These are phyloP conservation scores for Tribolium castaneum DNA, from an alignment of 1,140 invertebrate genomes.

Conservation along the genomic window DNA sequence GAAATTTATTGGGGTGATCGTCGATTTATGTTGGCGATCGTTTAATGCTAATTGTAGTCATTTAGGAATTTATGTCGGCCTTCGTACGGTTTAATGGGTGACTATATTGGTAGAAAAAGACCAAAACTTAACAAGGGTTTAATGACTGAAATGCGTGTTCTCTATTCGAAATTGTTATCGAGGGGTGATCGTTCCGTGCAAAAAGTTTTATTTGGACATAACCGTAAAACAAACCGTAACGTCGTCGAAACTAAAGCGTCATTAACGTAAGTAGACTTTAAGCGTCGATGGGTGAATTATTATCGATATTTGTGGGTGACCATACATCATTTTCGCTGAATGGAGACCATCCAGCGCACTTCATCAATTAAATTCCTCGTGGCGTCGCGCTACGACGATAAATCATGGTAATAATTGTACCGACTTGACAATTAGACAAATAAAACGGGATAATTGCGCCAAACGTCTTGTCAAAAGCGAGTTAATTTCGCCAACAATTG, in stretches of 20 bases:
- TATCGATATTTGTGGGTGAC: conserved; percentile 13
- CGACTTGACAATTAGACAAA: conserved; percentile 33
- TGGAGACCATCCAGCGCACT: not conserved
- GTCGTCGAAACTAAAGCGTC: conserved; percentile 6
- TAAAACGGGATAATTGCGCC: conserved; percentile 31
- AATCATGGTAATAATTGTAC: conserved; percentile 25
- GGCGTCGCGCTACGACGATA: not conserved
- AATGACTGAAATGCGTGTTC: conserved; percentile 27
- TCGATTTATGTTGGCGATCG: conserved; percentile 37
- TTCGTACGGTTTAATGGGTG: conserved; percentile 23
- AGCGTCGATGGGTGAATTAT: not conserved
- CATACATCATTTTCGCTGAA: conserved; percentile 21
- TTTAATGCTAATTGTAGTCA: conserved; percentile 41
- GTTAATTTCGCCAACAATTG: conserved; percentile 32
- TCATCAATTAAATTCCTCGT: conserved; percentile 25
- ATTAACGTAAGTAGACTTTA: conserved; percentile 9
- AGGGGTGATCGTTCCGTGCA: conserved; percentile 3
- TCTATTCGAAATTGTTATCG: conserved; percentile 18
- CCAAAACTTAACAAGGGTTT: conserved; percentile 32
- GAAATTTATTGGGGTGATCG: conserved; percentile 36
- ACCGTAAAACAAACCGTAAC: conserved; percentile 31
- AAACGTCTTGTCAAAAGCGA: conserved; percentile 29
- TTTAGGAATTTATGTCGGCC: conserved; percentile 39
- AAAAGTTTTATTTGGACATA: conserved; percentile 19
- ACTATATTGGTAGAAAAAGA: conserved; percentile 20